Base-by-base conservation (phyloP, 2,113 vertebrate species). In the Etheostoma cragini region DNA sequence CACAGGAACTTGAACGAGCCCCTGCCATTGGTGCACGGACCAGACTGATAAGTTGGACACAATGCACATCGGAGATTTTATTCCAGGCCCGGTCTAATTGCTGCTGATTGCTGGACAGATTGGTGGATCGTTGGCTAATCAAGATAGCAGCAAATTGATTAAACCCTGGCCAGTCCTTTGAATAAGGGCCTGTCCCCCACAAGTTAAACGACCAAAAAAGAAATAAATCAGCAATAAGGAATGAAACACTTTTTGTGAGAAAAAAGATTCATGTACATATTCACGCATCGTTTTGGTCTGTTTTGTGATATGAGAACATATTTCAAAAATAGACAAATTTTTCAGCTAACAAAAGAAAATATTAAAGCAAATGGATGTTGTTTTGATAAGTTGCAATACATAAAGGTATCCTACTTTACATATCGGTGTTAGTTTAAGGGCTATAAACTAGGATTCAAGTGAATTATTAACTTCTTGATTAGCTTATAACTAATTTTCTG, bases 1-100 rank as follows among this genome's bases (percentile, higher is more conserved):
- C 90, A 86, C 88, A 86, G 88, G 87, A 91, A 90, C 89, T 87
- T 54, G 33, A 85, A 88, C 35, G 53, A 77, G 82, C 58, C 79
- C 66, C 76, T 76, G 76, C 83, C 66, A 84, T 78, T 84, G 83
- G 87, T 82, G 81, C 72, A 14, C 4, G 4, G 42, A 67, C 46
- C 66, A 70, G 73, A 83, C 83, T 83, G 87, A 91, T 89, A 90
- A 86, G 70, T 82, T 65, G 64, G 30, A 84, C 65, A 71, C 85
- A 87, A 91, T 61, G 72, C 84, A 74, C 75, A 76, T 60, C 76
- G 62, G 65, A 63, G 80, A 58, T 82, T 80, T 87, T 83, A 65
- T 83, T 88, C 52, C 38, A 77, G 71, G 73, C 45, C 61, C 61
- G 16, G 58, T 53, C 76, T 87, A 88, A 91, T 89, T 88, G 81